Evolutionary conservation across 2,797 vertebrate genomes (phyloP).

Genomic region (Takifugu ocellatus): DNA sequence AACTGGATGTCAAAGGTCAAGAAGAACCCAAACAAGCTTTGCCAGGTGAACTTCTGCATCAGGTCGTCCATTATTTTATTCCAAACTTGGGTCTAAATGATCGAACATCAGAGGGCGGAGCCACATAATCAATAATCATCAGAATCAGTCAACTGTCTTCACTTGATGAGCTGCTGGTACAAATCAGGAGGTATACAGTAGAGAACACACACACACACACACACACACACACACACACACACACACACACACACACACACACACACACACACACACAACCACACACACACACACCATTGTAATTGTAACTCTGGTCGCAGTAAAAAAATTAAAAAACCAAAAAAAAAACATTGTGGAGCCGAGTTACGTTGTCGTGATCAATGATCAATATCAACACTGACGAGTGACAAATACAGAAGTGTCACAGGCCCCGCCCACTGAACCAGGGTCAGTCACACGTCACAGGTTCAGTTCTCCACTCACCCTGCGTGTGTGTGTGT

Average conservation of each 20-base stretch:
- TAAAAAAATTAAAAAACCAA: too few relatives aligned
- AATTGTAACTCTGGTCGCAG: too few relatives aligned
- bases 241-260: background rate
- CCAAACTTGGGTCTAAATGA: conserved; percentile 2
- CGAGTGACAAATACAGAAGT: too few relatives aligned
- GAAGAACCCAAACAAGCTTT: too few relatives aligned
- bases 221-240: background rate
- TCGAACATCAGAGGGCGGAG: conserved; percentile 6
- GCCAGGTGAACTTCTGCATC: too few relatives aligned
- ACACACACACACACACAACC: background rate
- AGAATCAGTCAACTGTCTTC: background rate
- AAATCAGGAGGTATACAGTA: background rate
- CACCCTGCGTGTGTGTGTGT: conserved; percentile 7
- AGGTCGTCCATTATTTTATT: background rate
- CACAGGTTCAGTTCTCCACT: too few relatives aligned
- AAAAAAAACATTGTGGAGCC: background rate
- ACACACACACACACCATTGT: background rate
- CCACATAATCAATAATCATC: conserved; percentile 4
- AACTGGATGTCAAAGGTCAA: too few relatives aligned
- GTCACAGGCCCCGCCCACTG: too few relatives aligned
- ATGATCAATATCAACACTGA: background rate
- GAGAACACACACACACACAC: background rate
- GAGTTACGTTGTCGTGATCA: conserved; percentile 6
- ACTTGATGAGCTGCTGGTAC: conserved; percentile 5
- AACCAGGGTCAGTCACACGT: too few relatives aligned